phyloP scores from a whole-genome alignment of 2,888 invertebrate species.

The Drosophila rubida region DNA sequence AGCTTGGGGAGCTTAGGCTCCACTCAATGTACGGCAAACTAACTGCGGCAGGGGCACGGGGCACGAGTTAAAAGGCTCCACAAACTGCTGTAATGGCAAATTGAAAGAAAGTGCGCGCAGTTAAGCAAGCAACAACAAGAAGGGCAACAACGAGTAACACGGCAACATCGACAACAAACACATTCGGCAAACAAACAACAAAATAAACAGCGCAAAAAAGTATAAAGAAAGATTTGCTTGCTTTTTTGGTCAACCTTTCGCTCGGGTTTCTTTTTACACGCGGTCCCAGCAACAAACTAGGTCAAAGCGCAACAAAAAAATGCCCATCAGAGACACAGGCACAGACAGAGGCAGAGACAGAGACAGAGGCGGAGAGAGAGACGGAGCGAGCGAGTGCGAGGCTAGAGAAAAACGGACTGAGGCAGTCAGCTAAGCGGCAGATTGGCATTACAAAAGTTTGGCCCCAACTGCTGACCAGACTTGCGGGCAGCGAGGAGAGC shows the following conservation, averaged over 20 bases:
- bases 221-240: slow-evolving; percentile 27
- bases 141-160: slow-evolving; percentile 34
- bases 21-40: slow-evolving; percentile 38
- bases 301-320: slow-evolving; percentile 61
- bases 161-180: slow-evolving; percentile 24
- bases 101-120: slow-evolving; percentile 65
- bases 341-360: slow-evolving; percentile 3
- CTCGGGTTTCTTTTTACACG: slow-evolving; percentile 48
- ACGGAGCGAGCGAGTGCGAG: background rate
- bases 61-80: slow-evolving; percentile 40
- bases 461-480: slow-evolving; percentile 27
- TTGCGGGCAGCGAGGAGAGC: slow-evolving; percentile 10
- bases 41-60: background rate
- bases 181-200: slow-evolving; percentile 28
- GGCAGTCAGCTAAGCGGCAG: slow-evolving; percentile 62
- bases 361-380: background rate
- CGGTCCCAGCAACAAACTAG: slow-evolving; percentile 61
- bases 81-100: slow-evolving; percentile 58
- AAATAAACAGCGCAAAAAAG: slow-evolving; percentile 28
- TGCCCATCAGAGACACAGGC: slow-evolving; percentile 11
- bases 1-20: slow-evolving; percentile 10
- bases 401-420: slow-evolving; percentile 2
- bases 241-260: slow-evolving; percentile 61
- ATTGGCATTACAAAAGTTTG: slow-evolving; percentile 71
- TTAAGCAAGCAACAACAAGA: slow-evolving; percentile 52